A percentile compares a stretch with the other conserved stretches of the same genome.
phyloP scores from a whole-genome alignment of 2,888 invertebrate genomes.

The Pemphredon lugubris region DNA sequence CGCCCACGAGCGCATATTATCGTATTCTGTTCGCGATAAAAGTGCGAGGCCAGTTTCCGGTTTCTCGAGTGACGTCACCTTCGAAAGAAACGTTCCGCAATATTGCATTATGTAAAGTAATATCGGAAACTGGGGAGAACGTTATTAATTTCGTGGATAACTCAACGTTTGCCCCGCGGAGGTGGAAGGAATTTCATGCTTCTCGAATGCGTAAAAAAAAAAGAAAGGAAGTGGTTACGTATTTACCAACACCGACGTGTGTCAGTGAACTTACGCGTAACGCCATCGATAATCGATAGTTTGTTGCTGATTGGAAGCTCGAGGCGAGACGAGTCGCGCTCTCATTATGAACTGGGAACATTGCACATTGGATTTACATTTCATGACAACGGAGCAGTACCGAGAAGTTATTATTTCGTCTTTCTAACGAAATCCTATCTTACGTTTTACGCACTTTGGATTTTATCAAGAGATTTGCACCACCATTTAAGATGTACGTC shows the following conservation, averaged over 20 bases:
- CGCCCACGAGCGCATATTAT: slow-evolving; percentile 37
- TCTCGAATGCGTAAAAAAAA: too few species aligned
- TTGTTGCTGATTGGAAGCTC: slow-evolving; percentile 41
- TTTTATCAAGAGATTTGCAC: too few species aligned
- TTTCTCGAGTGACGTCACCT: slow-evolving; percentile 43
- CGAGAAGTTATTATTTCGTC: background rate
- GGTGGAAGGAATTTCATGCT: too few species aligned
- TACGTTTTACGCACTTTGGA: too few species aligned
- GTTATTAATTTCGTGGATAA: background rate
- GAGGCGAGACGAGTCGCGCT: slow-evolving; percentile 33
- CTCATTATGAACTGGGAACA: slow-evolving; percentile 48
- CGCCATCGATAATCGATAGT: slow-evolving; percentile 64
- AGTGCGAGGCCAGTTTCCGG: slow-evolving; percentile 50
- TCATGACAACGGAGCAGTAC: background rate
- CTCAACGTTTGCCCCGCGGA: too few species aligned
- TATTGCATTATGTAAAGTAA: background rate
- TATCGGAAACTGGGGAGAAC: background rate
- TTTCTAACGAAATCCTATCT: too few species aligned
- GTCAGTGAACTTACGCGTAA: slow-evolving; percentile 62
- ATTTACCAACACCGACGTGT: slow-evolving; percentile 45
- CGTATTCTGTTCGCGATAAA: slow-evolving; percentile 51
- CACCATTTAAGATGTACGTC: too few species aligned
- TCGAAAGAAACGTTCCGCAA: slow-evolving; percentile 7
- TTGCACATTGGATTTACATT: slow-evolving; percentile 6
- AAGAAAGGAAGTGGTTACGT: slow-evolving; percentile 26